These are phyloP conservation scores for Porites lutea DNA, from an alignment of 64 coral and sea anemone species.

Conservation along the genomic window DNA sequence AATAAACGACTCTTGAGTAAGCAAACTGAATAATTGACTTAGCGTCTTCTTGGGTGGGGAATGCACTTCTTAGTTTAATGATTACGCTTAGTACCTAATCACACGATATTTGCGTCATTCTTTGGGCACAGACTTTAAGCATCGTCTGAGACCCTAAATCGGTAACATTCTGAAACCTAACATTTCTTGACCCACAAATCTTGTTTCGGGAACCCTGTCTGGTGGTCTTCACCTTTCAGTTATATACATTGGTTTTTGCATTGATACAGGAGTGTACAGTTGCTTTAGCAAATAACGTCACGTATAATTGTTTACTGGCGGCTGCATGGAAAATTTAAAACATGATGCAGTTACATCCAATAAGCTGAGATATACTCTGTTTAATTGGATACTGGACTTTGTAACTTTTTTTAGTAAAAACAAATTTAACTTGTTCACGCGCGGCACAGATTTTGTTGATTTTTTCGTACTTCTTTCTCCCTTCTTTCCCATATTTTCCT, in stretches of 20 bases:
- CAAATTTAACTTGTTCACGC: too few species aligned
- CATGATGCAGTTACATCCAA: slow-evolving; percentile 1
- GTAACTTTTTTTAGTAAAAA: not conserved
- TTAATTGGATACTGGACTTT: not conserved
- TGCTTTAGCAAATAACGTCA: not conserved
- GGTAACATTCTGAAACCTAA: too few species aligned
- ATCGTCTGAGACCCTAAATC: too few species aligned
- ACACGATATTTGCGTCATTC: too few species aligned
- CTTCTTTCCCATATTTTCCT: too few species aligned
- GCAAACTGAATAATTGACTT: not conserved
- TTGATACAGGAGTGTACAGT: not conserved
- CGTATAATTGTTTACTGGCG: not conserved
- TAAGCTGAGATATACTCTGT: not conserved
- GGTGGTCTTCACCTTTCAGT: not conserved
- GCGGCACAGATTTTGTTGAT: too few species aligned
- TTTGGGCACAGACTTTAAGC: not conserved
- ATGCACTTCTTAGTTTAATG: too few species aligned
- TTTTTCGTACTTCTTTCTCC: too few species aligned
- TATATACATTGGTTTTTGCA: not conserved
- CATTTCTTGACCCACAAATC: not conserved
- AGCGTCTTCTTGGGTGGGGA: not conserved
- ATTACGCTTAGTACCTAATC: too few species aligned
- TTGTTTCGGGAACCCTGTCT: not conserved
- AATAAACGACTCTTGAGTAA: not conserved
- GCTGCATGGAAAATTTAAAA: not conserved